A percentile compares a stretch with the other conserved stretches of the same genome.
Conservation (phyloP, 2,113 vertebrate genomes). For the Vireo altiloquus region DNA sequence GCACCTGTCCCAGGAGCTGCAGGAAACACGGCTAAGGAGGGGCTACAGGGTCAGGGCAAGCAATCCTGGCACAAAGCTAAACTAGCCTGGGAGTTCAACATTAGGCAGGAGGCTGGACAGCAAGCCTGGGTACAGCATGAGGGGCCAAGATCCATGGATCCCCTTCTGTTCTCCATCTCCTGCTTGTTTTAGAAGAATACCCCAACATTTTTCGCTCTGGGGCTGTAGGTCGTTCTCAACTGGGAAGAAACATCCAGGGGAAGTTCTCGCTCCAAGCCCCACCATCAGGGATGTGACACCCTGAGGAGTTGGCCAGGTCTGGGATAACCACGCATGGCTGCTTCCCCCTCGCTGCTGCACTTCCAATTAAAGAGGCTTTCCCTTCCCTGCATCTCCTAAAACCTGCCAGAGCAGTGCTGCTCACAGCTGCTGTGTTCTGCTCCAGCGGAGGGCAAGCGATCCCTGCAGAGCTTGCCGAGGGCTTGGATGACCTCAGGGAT, state of each 20-base stretch:
- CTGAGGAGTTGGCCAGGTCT: not conserved
- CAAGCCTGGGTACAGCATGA: not conserved
- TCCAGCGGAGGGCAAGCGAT: fast-evolving
- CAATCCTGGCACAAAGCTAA: not conserved
- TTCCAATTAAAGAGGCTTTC: not conserved
- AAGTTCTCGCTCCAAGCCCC: not conserved
- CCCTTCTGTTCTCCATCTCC: not conserved
- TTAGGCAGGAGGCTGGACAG: not conserved
- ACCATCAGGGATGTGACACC: not conserved
- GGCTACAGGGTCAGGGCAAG: not conserved
- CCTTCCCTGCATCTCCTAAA: not conserved
- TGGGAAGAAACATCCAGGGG: not conserved
- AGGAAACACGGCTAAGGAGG: not conserved
- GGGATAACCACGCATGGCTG: fast-evolving
- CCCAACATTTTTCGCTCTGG: not conserved
- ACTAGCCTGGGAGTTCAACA: not conserved
- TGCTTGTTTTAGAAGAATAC: not conserved
- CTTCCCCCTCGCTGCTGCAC: not conserved
- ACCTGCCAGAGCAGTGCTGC: not conserved
- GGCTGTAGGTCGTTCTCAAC: not conserved
- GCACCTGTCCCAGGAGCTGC: not conserved
- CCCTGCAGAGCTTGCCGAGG: not conserved
- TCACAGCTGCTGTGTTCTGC: not conserved
- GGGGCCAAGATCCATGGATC: not conserved
- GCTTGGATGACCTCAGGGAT: not conserved